Evolutionary conservation across 2,113 vertebrate genomes (phyloP).

Genomic region (Trogon surrucura): DNA sequence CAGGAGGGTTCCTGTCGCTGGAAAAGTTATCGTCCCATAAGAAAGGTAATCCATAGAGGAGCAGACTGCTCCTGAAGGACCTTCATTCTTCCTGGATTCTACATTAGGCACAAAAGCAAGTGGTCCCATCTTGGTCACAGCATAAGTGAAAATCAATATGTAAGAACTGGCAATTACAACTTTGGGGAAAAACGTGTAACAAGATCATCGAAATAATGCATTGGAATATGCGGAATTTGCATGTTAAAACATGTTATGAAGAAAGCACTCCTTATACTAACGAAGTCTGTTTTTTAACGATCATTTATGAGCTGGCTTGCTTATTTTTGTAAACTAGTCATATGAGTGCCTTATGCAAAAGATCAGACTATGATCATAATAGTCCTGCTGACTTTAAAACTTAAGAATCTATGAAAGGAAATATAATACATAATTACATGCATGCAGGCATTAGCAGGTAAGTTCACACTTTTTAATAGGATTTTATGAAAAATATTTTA

Average conservation of each 20-base stretch:
- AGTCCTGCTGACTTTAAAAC: not conserved
- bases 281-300: not conserved
- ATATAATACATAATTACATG: not conserved
- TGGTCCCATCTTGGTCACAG: not conserved
- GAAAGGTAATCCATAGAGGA: not conserved
- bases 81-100: not conserved
- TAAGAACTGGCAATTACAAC: not conserved
- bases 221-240: not conserved
- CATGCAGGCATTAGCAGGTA: not conserved
- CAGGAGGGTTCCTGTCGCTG: not conserved
- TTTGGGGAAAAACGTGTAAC: fast-evolving
- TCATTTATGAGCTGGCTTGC: not conserved
- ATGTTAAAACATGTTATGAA: not conserved
- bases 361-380: not conserved
- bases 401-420: not conserved
- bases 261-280: not conserved
- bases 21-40: not conserved
- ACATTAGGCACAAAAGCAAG: not conserved
- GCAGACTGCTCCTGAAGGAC: not conserved
- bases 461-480: not conserved
- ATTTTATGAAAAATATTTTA: not conserved
- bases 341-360: not conserved
- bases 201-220: not conserved
- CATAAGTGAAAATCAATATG: not conserved
- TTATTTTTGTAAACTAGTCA: not conserved